Conservation (phyloP, 2,888 invertebrate genomes). For the Corbicula japonica region DNA sequence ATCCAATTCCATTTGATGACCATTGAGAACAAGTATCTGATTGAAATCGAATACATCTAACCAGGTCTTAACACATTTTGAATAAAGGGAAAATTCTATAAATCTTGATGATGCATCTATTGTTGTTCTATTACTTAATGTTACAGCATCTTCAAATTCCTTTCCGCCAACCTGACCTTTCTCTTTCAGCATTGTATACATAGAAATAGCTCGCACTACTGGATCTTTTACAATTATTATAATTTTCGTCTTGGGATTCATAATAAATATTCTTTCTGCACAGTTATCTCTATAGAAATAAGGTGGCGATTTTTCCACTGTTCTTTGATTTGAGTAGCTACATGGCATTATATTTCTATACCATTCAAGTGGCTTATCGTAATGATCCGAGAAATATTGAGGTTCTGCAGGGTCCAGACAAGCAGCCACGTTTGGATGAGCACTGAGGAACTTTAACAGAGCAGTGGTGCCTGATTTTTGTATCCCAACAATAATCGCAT, state of each 20-base stretch:
- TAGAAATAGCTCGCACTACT: not conserved
- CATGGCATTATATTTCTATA: not conserved
- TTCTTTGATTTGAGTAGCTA: not conserved
- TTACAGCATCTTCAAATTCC: not conserved
- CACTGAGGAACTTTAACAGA: too few species aligned
- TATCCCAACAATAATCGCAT: too few species aligned
- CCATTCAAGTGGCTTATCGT: not conserved
- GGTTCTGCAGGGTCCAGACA: too few species aligned
- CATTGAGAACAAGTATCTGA: not conserved
- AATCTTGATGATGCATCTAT: not conserved
- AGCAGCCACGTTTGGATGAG: too few species aligned
- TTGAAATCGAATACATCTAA: not conserved
- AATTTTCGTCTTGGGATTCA: not conserved
- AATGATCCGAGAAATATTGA: too few species aligned
- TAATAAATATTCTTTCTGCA: not conserved
- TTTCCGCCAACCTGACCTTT: not conserved
- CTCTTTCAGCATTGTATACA: not conserved
- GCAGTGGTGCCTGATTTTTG: too few species aligned
- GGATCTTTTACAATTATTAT: slow-evolving; percentile 3
- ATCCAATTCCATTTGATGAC: not conserved
- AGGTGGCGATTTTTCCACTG: slow-evolving; percentile 1
- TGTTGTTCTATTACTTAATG: not conserved
- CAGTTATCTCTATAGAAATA: not conserved
- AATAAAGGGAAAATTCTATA: not conserved
- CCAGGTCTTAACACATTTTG: not conserved